These are phyloP conservation scores for Micrasema minimum DNA, from an alignment of 1,140 invertebrate genomes.

Conservation along the genomic window DNA sequence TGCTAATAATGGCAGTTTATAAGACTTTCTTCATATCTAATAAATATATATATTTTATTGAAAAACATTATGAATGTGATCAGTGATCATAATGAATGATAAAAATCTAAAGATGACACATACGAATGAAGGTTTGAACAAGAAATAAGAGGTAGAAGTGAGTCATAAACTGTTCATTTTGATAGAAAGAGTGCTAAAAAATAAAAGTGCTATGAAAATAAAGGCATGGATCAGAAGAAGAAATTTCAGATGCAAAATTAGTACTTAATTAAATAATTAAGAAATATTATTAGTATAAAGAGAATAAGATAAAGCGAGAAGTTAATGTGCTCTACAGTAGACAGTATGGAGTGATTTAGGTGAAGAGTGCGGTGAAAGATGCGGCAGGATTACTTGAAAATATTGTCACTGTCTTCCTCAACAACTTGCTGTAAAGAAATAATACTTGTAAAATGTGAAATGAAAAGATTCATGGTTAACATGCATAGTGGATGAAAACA, in stretches of 20 bases:
- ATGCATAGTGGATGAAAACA: conserved; percentile 5
- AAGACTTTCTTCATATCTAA: conserved; percentile 32
- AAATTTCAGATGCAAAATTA: too few relatives aligned
- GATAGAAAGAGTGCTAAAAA: too few relatives aligned
- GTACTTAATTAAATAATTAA: too few relatives aligned
- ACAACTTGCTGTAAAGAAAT: conserved; percentile 52
- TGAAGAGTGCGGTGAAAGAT: conserved; percentile 31
- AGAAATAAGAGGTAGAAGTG: conserved; percentile 24
- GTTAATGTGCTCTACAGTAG: background rate
- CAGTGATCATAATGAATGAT: conserved; percentile 28
- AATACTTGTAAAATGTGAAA: conserved; percentile 32
- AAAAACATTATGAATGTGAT: conserved; percentile 27
- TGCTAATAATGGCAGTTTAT: conserved; percentile 36
- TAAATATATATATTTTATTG: conserved; percentile 22
- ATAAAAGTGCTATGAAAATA: too few relatives aligned
- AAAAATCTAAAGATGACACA: conserved; percentile 34
- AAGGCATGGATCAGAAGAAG: too few relatives aligned
- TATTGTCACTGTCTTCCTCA: conserved; percentile 49
- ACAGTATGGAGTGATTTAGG: conserved; percentile 29
- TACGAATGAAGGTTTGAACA: conserved; percentile 29
- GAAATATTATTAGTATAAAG: too few relatives aligned
- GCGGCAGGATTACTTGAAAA: conserved; percentile 50
- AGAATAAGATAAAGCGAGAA: background rate
- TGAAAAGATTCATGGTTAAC: conserved; percentile 11
- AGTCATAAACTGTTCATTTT: too few relatives aligned